A percentile compares a stretch with the other conserved stretches of the same genome.
Conservation (phyloP, 2,113 vertebrate genomes). For the Caracal caracal region DNA sequence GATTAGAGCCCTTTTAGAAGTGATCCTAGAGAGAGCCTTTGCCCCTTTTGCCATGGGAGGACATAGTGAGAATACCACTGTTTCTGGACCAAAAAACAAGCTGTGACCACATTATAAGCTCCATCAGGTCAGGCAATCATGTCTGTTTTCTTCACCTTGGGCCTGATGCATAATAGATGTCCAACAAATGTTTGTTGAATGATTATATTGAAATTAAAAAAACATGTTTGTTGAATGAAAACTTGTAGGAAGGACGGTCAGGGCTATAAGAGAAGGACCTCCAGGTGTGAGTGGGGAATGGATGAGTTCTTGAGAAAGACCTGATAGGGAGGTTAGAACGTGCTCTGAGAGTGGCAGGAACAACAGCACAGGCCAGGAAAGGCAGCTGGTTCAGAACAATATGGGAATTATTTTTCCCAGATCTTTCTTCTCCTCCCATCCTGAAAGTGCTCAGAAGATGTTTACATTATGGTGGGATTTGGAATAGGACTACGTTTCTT, state of each 20-base stretch:
- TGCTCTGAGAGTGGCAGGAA: not conserved
- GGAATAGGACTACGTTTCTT: not conserved
- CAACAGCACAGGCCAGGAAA: not conserved
- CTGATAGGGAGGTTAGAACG: not conserved
- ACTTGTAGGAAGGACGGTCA: not conserved
- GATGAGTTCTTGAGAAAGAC: not conserved
- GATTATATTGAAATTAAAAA: not conserved
- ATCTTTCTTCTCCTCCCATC: not conserved
- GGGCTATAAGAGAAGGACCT: not conserved
- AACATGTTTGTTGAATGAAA: not conserved
- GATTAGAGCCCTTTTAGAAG: not conserved
- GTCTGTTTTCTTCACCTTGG: not conserved
- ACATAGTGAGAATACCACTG: not conserved
- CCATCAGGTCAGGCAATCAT: not conserved
- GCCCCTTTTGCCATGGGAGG: not conserved
- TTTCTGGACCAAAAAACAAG: not conserved
- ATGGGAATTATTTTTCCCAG: not conserved
- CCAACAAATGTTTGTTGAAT: slow-evolving; percentile 24
- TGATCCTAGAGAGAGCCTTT: not conserved
- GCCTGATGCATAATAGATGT: not conserved
- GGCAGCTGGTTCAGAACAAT: not conserved
- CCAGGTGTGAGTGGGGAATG: not conserved
- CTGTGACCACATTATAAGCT: not conserved
- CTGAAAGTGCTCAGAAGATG: not conserved
- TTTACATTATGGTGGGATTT: not conserved